Conservation (phyloP, 2,113 vertebrate species). For the Ammodytes marinus region DNA sequence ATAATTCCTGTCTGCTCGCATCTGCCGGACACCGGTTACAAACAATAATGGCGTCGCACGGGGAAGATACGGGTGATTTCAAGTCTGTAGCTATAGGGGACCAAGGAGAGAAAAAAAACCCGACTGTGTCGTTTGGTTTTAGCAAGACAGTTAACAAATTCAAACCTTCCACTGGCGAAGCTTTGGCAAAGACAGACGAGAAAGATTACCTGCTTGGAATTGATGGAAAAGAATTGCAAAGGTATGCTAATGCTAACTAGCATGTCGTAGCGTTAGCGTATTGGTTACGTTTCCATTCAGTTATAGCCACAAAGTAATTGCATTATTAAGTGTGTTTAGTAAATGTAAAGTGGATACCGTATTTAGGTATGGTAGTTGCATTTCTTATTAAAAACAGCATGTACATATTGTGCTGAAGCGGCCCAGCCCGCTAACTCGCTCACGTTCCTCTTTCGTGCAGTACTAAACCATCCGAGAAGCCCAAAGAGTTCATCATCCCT, state of each 20-base stretch:
- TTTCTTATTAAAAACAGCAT: background rate
- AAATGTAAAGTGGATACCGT: background rate
- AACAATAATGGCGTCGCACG: constrained; percentile 82
- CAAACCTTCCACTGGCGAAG: constrained; percentile 57
- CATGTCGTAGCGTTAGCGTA: background rate
- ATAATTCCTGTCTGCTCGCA: constrained; percentile 15
- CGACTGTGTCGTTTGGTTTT: constrained; percentile 87
- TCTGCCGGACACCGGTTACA: constrained; percentile 3
- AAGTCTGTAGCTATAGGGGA: constrained; percentile 16
- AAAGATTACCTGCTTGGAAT: constrained; percentile 85
- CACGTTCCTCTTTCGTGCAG: constrained; percentile 59
- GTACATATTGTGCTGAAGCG: background rate
- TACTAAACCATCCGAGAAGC: constrained; percentile 83
- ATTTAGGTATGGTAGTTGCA: background rate
- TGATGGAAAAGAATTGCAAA: constrained; percentile 82
- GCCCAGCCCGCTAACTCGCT: background rate
- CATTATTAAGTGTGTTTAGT: too few relatives aligned
- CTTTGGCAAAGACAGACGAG: constrained; percentile 58
- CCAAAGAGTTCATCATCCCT: constrained; percentile 89
- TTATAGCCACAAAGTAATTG: background rate
- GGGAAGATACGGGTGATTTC: background rate
- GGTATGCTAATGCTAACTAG: constrained; percentile 79
- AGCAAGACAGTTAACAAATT: constrained; percentile 83
- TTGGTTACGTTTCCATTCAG: background rate
- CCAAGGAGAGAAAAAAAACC: constrained; percentile 68